Base-by-base conservation (phyloP, 2,797 vertebrate genomes). In the Leuciscus waleckii region DNA sequence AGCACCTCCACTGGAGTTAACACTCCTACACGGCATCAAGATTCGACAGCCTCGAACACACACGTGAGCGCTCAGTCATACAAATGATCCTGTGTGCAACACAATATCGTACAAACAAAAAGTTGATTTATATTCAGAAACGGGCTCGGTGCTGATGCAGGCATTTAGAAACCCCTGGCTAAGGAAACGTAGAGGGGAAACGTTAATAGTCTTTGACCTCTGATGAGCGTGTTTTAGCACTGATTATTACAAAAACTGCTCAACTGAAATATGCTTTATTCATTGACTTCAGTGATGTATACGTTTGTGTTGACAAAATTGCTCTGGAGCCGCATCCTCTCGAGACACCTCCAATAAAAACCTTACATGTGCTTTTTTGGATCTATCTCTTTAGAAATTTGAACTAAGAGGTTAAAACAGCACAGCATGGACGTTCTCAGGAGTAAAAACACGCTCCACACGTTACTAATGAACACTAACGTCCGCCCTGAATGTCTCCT, bases 331-430 rank as follows among this genome's bases (percentile, higher is more conserved):
- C 71, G 56, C 32, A 81, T 87, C 70, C 51, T 85, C 82, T 43
- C 19, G 32, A 74, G 67, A 68, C 35, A 71, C 83, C 83, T 87
- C 87, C 85, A 88, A 87, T 86, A 86, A 82, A 90, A 90, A 90
- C 78, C 70, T 51, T 82, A 86, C 81, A 88, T 90, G 86, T 90
- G 83, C 87, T 90, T 88, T 80, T 80, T 88, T 90, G 87, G 88
- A 85, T 84, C 14, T 5, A 26, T 74, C 79, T 79, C 74, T 86
- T 82, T 9, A 76, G 81, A 86, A 81, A 85, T 84, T 85, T 87
- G 68, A 89, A 83, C 85, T 79, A 56, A 32, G 83, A 84, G 78
- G 78, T 76, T 65, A 63, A 87, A 86, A 88, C 41, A 82, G 78
- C 79, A 88, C 75, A 76, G 78, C 46, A 23, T 35, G 23, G 67